Base-by-base conservation (phyloP, 2,113 vertebrate species). In the Poecilia latipinna region DNA sequence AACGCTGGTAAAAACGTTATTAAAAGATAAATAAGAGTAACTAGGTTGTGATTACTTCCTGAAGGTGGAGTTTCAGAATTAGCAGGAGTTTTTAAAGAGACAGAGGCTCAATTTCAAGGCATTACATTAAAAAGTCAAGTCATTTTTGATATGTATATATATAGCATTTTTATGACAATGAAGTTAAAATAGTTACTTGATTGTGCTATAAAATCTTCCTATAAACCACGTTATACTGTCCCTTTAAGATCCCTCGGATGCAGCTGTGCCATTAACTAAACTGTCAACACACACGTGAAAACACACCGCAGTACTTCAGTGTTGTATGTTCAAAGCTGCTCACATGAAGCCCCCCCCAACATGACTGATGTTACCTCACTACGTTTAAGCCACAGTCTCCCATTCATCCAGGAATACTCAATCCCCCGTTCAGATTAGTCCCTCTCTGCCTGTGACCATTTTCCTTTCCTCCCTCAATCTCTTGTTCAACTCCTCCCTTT, bases 391-490 rank as follows among this genome's bases (percentile, higher is more conserved):
- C 12, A 26, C 39, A 61, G 32, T 48, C 28, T n/a, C 29, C 31
- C 26, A 44, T 37, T 39, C 29, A 11, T 37, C 5, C 39, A 72
- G 11, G n/a, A n/a, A 31, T 29, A 12, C 65, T 77, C 31, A 72
- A 48, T 22, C 15, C 24, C 61, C 28, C 37, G 17, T 28, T 5
- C 29, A 5, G 63, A 67, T 65, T 19, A 51, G 57, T 73, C 10
- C 31, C 33, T 68, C 64, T 60, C 32, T 29, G 39, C 60, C 57
- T 1, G 4, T 12, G 10, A 32, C 51, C 31, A 2, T 48, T 51
- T 75, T 63, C 74, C 74, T 76, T 81, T 72, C 71, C 66, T 61
- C 37, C 54, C 65, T 35, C 57, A 13, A 70, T 74, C 72, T 68
- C 70, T 61, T 37, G 19, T 51, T 66, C 33, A 7, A 61, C 51